Evolutionary conservation across 2,888 invertebrate genomes (phyloP).

Genomic region (Thelaira solivaga): DNA sequence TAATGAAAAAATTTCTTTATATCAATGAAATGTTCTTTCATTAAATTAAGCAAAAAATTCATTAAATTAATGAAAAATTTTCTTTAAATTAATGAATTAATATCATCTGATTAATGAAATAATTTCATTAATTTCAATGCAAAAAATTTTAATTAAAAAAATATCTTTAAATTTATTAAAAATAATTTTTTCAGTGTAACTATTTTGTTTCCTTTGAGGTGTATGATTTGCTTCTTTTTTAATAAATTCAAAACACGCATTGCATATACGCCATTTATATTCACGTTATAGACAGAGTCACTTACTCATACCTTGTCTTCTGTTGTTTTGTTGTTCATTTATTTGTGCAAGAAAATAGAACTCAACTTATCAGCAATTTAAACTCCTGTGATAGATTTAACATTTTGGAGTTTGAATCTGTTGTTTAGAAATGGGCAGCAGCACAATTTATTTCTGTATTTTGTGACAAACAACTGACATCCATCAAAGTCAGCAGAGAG

Average conservation of each 20-base stretch:
- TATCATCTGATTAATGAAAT: no score
- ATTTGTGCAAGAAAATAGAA: constrained; percentile 19
- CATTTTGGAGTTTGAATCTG: constrained; percentile 11
- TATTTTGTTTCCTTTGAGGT: no score
- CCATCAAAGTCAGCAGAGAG: constrained; percentile 71
- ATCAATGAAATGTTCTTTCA: constrained; percentile 39
- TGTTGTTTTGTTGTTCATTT: constrained; percentile 53
- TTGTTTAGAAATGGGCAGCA: constrained; percentile 18
- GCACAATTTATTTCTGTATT: constrained; percentile 40
- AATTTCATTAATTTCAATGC: no score
- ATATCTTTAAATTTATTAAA: no score
- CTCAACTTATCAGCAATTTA: constrained; percentile 60
- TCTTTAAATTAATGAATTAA: no score
- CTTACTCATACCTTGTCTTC: constrained; percentile 52
- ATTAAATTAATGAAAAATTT: no score
- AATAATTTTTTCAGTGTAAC: no score
- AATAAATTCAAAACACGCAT: constrained; percentile 59
- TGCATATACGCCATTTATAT: constrained; percentile 65
- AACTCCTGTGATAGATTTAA: constrained; percentile 18
- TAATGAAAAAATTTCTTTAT: no score
- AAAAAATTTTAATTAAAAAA: no score
- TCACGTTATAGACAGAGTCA: constrained; percentile 46
- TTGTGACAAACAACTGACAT: constrained; percentile 75
- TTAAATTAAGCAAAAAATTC: no score
- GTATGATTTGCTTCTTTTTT: no score